Conservation (phyloP, 2,888 invertebrate species). For the Minunthozetes semirufus region DNA sequence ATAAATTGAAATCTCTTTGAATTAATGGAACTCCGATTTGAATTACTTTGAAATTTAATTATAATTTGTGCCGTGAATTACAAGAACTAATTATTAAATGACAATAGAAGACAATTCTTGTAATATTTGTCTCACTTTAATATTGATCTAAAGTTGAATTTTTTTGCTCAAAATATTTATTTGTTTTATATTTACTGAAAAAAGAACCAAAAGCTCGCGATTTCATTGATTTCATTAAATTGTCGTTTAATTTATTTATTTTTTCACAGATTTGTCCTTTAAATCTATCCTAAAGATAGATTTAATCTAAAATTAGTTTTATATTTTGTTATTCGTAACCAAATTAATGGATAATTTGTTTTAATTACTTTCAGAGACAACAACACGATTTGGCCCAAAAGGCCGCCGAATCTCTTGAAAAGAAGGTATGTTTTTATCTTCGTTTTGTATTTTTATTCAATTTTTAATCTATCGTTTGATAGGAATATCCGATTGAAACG, state of each 20-base stretch:
- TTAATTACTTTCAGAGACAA: not conserved
- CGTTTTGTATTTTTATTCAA: not conserved
- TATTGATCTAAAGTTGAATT: too few relatives aligned
- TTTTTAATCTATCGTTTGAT: not conserved
- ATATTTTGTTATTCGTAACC: too few relatives aligned
- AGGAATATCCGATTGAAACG: conserved; percentile 19
- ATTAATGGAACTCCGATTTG: conserved; percentile 7
- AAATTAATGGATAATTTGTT: too few relatives aligned
- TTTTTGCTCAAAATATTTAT: too few relatives aligned
- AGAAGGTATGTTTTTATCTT: not conserved
- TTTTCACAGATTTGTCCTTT: not conserved
- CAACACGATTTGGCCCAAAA: conserved; percentile 28
- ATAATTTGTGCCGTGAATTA: conserved; percentile 3
- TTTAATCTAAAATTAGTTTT: too few relatives aligned
- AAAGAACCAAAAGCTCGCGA: not conserved
- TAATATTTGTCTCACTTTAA: too few relatives aligned
- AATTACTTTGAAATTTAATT: not conserved
- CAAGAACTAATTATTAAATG: not conserved
- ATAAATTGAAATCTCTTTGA: not conserved
- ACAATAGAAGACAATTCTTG: not conserved
- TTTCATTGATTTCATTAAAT: not conserved
- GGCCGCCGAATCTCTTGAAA: conserved; percentile 10
- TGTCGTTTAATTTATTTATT: not conserved
- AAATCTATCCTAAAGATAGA: too few relatives aligned
- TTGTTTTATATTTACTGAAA: not conserved